Evolutionary conservation across 92 coral and sea anemone species (phyloP).

Genomic region (Siderastrea siderea): DNA sequence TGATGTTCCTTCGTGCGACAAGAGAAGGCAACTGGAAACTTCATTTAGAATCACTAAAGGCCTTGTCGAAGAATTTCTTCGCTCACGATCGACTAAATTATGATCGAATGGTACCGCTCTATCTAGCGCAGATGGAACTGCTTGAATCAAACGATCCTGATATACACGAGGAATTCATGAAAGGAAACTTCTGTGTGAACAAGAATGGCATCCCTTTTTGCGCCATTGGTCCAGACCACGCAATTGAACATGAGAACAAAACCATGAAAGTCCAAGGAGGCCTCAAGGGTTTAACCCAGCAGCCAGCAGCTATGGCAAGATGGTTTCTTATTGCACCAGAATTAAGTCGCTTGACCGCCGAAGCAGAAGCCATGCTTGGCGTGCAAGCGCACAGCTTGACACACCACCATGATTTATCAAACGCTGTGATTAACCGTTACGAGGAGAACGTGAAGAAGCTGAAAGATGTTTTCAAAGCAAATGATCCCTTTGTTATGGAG

Average conservation of each 20-base stretch:
- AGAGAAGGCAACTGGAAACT: slow-evolving; percentile 61
- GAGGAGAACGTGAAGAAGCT: slow-evolving; percentile 49
- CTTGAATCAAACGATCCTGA: no score
- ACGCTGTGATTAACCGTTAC: background rate
- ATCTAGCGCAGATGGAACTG: no score
- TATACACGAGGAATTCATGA: no score
- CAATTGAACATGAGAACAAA: slow-evolving; percentile 9
- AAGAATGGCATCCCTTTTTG: no score
- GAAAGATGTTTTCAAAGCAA: slow-evolving; percentile 54
- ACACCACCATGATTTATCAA: no score
- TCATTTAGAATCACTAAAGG: background rate
- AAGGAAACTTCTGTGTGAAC: no score
- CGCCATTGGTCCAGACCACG: background rate
- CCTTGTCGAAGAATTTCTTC: no score
- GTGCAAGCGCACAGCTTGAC: no score
- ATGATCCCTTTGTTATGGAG: slow-evolving; percentile 37
- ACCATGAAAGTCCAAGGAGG: no score
- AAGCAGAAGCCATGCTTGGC: slow-evolving; percentile 26
- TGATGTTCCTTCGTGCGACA: slow-evolving; percentile 49
- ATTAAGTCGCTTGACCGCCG: slow-evolving; percentile 42
- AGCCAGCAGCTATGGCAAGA: slow-evolving; percentile 69
- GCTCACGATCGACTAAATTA: no score
- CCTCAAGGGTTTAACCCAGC: slow-evolving; percentile 35
- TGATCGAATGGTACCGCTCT: no score
- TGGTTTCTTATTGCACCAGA: slow-evolving; percentile 67